Conservation (phyloP, 2,113 vertebrate species). For the Oreocharis arfaki region DNA sequence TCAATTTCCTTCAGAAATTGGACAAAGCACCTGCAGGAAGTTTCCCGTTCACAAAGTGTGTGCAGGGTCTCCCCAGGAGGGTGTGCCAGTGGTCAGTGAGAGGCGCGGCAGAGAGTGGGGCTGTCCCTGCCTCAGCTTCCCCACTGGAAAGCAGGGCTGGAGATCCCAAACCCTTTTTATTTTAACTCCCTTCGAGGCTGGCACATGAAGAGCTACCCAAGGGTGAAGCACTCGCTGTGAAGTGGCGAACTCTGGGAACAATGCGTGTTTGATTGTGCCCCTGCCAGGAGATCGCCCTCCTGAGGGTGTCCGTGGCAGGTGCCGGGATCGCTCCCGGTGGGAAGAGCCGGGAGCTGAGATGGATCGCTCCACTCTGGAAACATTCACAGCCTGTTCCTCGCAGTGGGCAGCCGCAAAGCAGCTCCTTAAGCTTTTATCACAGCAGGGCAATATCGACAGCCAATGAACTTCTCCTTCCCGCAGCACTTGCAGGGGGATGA, state of each 20-base stretch:
- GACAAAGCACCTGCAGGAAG: background rate
- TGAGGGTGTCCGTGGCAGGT: background rate
- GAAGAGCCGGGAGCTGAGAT: background rate
- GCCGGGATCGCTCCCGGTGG: background rate
- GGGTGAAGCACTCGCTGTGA: background rate
- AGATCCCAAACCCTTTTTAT: background rate
- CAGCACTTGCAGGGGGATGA: background rate
- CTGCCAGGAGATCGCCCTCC: background rate
- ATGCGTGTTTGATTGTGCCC: background rate
- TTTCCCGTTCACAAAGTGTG: background rate
- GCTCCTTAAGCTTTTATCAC: slow-evolving; percentile 64
- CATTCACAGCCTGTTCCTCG: background rate
- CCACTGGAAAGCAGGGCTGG: background rate
- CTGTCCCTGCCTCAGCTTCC: background rate
- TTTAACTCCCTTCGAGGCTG: background rate
- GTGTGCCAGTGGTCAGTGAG: accelerated
- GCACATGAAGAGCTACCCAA: background rate
- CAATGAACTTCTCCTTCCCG: background rate
- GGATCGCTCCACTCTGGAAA: background rate
- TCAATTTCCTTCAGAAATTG: background rate
- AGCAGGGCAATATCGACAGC: slow-evolving; percentile 34
- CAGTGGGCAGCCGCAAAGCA: slow-evolving; percentile 45
- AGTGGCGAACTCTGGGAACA: background rate
- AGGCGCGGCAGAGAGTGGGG: background rate
- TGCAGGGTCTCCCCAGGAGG: background rate